These are phyloP conservation scores for Crotalus viridis DNA, from an alignment of 2,113 vertebrate genomes.

Conservation along the genomic window DNA sequence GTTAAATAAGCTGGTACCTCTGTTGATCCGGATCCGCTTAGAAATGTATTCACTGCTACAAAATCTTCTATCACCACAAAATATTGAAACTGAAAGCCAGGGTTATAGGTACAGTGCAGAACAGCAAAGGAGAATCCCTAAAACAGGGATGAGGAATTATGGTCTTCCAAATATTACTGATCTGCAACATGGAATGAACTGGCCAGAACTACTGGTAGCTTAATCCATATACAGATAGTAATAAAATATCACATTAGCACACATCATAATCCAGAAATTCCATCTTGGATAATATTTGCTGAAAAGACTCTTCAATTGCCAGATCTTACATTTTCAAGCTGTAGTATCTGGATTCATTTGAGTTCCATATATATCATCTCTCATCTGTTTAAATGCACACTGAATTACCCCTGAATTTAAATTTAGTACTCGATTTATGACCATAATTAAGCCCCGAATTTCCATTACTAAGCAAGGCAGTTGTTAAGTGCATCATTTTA, in stretches of 20 bases:
- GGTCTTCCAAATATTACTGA: no score
- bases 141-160: background rate
- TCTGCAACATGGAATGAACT: no score
- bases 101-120: background rate
- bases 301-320: background rate
- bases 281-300: background rate
- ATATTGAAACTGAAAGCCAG: background rate
- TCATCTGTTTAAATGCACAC: background rate
- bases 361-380: background rate
- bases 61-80: background rate
- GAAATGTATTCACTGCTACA: background rate
- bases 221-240: no score
- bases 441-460: no score
- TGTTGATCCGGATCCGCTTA: background rate
- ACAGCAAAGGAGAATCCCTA: background rate
- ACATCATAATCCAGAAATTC: background rate
- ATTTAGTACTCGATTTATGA: no score
- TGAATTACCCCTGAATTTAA: background rate
- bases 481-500: no score
- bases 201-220: no score
- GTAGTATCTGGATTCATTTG: background rate
- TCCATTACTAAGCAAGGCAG: no score
- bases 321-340: background rate
- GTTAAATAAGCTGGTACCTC: background rate
- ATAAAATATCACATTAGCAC: background rate